These are phyloP conservation scores for Lottia gigantea DNA, from an alignment of 2,888 invertebrate genomes.

Conservation along the genomic window DNA sequence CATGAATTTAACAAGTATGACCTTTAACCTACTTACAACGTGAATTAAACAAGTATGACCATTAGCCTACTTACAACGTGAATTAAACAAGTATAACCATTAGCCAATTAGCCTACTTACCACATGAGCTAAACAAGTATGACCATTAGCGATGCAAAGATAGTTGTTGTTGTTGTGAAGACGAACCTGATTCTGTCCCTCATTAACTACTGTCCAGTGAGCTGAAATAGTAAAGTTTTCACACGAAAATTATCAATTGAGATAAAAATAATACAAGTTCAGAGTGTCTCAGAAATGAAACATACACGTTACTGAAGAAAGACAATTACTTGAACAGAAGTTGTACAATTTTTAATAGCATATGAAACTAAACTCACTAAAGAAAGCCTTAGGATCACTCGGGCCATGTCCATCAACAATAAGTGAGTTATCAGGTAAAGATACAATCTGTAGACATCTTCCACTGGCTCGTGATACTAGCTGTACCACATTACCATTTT, in stretches of 20 bases:
- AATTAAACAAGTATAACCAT: constrained; percentile 51
- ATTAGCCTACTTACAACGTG: constrained; percentile 53
- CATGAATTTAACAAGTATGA: constrained; percentile 42
- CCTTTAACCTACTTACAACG: constrained; percentile 59
- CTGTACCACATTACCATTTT: constrained; percentile 60
- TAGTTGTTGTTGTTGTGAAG: constrained; percentile 67
- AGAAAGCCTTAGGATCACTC: constrained; percentile 42
- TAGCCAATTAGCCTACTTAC: constrained; percentile 43
- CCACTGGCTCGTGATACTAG: constrained; percentile 58
- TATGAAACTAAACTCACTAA: constrained; percentile 39
- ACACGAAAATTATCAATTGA: too few species aligned
- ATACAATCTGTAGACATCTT: constrained; percentile 57
- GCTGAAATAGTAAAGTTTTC: constrained; percentile 50
- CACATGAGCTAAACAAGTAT: constrained; percentile 46
- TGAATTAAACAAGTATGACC: constrained; percentile 49
- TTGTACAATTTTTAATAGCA: neutral
- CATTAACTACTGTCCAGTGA: constrained; percentile 64
- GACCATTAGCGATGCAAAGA: constrained; percentile 56
- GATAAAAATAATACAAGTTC: too few species aligned
- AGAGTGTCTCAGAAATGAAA: too few species aligned
- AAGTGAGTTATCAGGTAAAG: constrained; percentile 47
- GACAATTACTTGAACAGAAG: too few species aligned
- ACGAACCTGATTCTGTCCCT: constrained; percentile 60
- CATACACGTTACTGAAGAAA: too few species aligned
- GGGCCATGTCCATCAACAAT: constrained; percentile 59